These are phyloP conservation scores for Eupeodes latifasciatus DNA, from an alignment of 2,888 invertebrate genomes.

Conservation along the genomic window DNA sequence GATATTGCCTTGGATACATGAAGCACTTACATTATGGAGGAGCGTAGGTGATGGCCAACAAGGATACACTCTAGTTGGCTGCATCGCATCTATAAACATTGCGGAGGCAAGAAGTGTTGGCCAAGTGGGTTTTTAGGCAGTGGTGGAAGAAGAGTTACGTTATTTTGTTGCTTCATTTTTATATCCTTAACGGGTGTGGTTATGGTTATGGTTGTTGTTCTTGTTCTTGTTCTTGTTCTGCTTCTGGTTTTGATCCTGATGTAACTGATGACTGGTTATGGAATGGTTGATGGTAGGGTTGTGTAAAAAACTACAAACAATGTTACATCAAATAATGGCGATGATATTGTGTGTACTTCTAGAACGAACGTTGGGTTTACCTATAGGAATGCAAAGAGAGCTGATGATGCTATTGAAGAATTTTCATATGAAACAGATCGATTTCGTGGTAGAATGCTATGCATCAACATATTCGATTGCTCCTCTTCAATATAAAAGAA, in stretches of 20 bases:
- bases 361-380: not conserved
- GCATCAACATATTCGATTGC: slow-evolving; percentile 44
- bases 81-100: slow-evolving; percentile 55
- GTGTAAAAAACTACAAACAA: slow-evolving; percentile 52
- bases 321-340: slow-evolving; percentile 34
- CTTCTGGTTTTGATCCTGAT: no score
- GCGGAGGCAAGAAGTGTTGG: slow-evolving; percentile 11
- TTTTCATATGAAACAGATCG: slow-evolving; percentile 59
- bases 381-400: not conserved
- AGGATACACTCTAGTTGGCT: slow-evolving; percentile 44
- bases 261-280: not conserved
- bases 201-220: not conserved
- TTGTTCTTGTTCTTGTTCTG: no score
- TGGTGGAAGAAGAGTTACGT: not conserved
- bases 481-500: not conserved
- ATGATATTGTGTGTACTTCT: slow-evolving; percentile 6
- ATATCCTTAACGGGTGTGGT: not conserved
- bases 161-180: slow-evolving; percentile 37
- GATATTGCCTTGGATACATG: slow-evolving; percentile 42
- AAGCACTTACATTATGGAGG: slow-evolving; percentile 48
- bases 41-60: slow-evolving; percentile 45
- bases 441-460: slow-evolving; percentile 60
- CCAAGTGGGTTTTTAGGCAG: not conserved
- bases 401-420: slow-evolving; percentile 36
- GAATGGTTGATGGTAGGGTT: not conserved